Conservation (phyloP, 2,888 invertebrate genomes). For the Orthonychiurus folsomi region DNA sequence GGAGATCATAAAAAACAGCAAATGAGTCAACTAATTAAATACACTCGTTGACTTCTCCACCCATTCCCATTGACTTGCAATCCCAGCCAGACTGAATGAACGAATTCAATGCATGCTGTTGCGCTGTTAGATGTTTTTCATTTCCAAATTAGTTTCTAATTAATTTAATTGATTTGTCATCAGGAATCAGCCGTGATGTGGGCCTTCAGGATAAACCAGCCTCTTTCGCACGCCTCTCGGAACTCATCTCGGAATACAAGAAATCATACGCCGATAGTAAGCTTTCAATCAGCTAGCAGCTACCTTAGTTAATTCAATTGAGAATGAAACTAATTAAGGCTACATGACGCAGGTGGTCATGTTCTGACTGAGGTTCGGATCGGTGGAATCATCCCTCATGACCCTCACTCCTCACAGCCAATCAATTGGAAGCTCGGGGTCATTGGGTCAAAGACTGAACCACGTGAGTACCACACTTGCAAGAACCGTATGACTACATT, state of each 20-base stretch:
- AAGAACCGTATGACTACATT: not conserved
- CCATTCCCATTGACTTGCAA: no score
- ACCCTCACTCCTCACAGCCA: constrained; percentile 30
- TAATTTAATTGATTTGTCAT: not conserved
- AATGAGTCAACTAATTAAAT: no score
- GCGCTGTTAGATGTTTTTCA: no score
- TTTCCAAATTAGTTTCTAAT: no score
- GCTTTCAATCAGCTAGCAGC: no score
- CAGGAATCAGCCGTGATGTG: constrained; percentile 30
- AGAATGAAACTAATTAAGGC: no score
- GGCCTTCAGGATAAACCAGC: constrained; percentile 36
- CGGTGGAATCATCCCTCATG: constrained; percentile 35
- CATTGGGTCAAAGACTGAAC: constrained; percentile 13
- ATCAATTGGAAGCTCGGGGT: constrained; percentile 30
- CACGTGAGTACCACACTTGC: no score
- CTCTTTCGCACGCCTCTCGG: constrained; percentile 24
- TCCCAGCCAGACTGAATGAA: no score
- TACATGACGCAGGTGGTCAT: constrained; percentile 40
- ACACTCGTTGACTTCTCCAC: no score
- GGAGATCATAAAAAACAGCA: no score
- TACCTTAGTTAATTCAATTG: no score
- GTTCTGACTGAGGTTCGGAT: constrained; percentile 34
- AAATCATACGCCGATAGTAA: constrained; percentile 28
- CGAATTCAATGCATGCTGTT: no score
- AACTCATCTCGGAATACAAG: constrained; percentile 31